Evolutionary conservation across 2,797 vertebrate genomes (phyloP).

Genomic region (Sparidentex hasta): DNA sequence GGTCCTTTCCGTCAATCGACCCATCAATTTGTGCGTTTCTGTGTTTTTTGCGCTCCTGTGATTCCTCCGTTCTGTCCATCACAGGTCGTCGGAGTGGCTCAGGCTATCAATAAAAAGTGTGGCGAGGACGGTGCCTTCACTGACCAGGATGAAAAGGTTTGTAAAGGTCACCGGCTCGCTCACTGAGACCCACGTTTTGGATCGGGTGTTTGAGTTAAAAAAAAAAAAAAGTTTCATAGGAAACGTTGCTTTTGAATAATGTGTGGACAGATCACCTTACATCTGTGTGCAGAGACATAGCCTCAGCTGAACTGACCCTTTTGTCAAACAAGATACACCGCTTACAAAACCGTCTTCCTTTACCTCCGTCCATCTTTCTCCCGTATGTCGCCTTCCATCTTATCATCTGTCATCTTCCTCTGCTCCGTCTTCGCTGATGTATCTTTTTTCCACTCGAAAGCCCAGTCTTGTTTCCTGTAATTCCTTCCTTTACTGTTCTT

Average conservation of each 20-base stretch:
- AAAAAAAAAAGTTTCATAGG: no score
- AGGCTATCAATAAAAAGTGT: conserved; percentile 98
- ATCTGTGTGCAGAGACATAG: not conserved
- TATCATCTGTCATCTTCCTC: conserved; percentile 4
- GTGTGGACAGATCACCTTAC: conserved; percentile 2
- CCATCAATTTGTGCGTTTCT: not conserved
- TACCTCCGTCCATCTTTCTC: not conserved
- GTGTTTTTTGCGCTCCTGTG: no score
- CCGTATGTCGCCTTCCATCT: conserved; percentile 1
- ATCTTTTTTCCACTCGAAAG: conserved; percentile 15
- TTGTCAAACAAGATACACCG: not conserved
- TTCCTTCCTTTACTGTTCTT: fast-evolving
- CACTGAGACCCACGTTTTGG: not conserved
- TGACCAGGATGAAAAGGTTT: conserved; percentile 94
- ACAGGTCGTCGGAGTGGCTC: conserved; percentile 97
- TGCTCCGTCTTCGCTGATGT: conserved; percentile 3
- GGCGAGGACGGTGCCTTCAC: conserved; percentile 92
- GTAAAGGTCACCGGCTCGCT: not conserved
- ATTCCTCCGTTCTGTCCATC: not conserved
- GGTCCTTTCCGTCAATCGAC: not conserved
- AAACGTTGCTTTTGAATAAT: not conserved
- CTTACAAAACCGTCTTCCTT: not conserved
- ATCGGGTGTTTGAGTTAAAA: not conserved
- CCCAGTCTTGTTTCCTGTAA: not conserved
- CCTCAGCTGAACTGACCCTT: not conserved